These are phyloP conservation scores for Cosmorhoe ocellata DNA, from an alignment of 2,888 invertebrate genomes.

Conservation along the genomic window DNA sequence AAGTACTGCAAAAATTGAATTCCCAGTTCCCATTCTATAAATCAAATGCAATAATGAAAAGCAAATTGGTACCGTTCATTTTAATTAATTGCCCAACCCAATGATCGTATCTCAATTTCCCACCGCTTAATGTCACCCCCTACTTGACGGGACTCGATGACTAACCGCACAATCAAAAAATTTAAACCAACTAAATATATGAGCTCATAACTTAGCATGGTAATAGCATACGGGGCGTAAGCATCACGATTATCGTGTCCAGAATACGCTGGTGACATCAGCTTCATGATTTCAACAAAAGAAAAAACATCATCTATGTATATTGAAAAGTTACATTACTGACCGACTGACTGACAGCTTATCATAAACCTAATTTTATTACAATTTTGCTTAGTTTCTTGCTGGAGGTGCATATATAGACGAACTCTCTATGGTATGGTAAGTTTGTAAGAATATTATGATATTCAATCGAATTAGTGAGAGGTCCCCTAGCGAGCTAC, in stretches of 20 bases:
- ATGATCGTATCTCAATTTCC: slow-evolving; percentile 73
- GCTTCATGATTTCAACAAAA: slow-evolving; percentile 57
- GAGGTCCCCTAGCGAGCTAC: slow-evolving; percentile 36
- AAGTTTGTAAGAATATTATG: too few species aligned
- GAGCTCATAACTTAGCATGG: slow-evolving; percentile 67
- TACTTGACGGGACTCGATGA: slow-evolving; percentile 50
- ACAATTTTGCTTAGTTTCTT: too few species aligned
- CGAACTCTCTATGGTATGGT: too few species aligned
- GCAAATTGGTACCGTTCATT: slow-evolving; percentile 49
- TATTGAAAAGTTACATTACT: too few species aligned
- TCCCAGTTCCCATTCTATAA: slow-evolving; percentile 23
- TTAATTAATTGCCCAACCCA: slow-evolving; percentile 59
- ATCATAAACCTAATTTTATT: too few species aligned
- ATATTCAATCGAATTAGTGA: too few species aligned
- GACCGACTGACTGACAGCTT: too few species aligned
- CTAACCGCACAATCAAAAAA: slow-evolving; percentile 61
- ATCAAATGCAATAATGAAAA: slow-evolving; percentile 27
- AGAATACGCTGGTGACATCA: slow-evolving; percentile 72
- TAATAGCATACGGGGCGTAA: slow-evolving; percentile 65
- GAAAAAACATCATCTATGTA: slow-evolving; percentile 54
- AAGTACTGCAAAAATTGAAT: slow-evolving; percentile 15
- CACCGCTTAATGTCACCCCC: slow-evolving; percentile 58
- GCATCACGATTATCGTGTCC: slow-evolving; percentile 70
- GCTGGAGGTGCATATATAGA: too few species aligned
- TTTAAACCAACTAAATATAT: slow-evolving; percentile 58